Base-by-base conservation (phyloP, 2,113 vertebrate genomes). In the Zosterops pallidus region DNA sequence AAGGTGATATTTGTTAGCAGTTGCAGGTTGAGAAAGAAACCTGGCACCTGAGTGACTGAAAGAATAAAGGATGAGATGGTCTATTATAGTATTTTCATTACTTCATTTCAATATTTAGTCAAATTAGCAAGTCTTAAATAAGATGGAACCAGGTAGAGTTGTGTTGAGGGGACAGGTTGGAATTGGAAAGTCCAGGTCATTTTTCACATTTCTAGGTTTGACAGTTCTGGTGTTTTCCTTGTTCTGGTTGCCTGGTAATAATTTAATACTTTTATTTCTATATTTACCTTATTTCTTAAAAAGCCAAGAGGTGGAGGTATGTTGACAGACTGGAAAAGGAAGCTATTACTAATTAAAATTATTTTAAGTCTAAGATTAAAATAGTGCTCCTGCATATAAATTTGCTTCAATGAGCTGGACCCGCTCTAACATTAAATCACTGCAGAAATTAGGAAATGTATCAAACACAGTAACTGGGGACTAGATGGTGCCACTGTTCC, bases 271-370 rank as follows among this genome's bases (percentile, higher is more conserved):
- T 97, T 92, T 97, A 97, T 97, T 97, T 95, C 95, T 91, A 29
- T 98, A 92, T 98, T 98, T 97, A 96, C 92, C 96, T 96, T 97
- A 96, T 86, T 97, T 97, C 96, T 97, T 96, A 96, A 95, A 85
- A 96, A 97, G 95, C 75, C 92, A 96, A 96, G 82, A 97, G 96
- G 95, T 97, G 82, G 93, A 76, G 90, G 39, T 92, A 71, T 97
- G 84, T 97, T 98, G 95, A 97, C 97, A 97, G 89, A 91, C 53
- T 67, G 67, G 88, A 85, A 94, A 93, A 90, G 86, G 88, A 96
- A 92, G 84, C 76, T 89, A 94, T 95, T 95, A 95, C 97, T 98
- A 98, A 98, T 98, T 97, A 97, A 97, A 96, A 95, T 76, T 94
- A 96, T 96, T 97, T 94, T 94, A 97, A 95, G 78, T 95, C 91